Conservation (phyloP, 2,888 invertebrate species). For the Cataglyphis rosenhaueri region DNA sequence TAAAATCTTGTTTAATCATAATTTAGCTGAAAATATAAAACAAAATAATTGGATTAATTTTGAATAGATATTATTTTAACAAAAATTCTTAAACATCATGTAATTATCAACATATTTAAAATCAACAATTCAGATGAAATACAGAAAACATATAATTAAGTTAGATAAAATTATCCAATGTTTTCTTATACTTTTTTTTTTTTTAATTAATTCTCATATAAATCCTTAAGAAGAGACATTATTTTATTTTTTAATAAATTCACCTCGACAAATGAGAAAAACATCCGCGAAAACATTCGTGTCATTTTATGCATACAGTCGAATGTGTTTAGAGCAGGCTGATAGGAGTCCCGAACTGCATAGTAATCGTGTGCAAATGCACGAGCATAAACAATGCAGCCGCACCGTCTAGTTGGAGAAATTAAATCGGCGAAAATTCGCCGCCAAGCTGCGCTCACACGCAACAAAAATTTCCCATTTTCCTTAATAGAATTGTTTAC, state of each 20-base stretch:
- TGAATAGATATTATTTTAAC: background rate
- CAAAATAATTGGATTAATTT: background rate
- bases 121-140: background rate
- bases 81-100: background rate
- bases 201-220: background rate
- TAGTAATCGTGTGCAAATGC: slow-evolving; percentile 59
- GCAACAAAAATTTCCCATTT: slow-evolving; percentile 33
- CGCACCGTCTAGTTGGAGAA: slow-evolving; percentile 58
- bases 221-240: background rate
- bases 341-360: slow-evolving; percentile 29
- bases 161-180: background rate
- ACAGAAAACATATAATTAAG: background rate
- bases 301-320: background rate
- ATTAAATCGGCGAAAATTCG: slow-evolving; percentile 64
- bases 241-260: background rate
- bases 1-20: background rate
- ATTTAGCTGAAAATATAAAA: background rate
- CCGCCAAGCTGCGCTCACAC: slow-evolving; percentile 19
- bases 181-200: background rate
- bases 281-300: background rate
- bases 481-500: slow-evolving; percentile 55
- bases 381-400: slow-evolving; percentile 55
- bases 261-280: background rate
- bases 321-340: slow-evolving; percentile 15
- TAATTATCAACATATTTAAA: background rate